Base-by-base conservation (phyloP, 1,140 invertebrate species). In the Monochamus saltuarius region DNA sequence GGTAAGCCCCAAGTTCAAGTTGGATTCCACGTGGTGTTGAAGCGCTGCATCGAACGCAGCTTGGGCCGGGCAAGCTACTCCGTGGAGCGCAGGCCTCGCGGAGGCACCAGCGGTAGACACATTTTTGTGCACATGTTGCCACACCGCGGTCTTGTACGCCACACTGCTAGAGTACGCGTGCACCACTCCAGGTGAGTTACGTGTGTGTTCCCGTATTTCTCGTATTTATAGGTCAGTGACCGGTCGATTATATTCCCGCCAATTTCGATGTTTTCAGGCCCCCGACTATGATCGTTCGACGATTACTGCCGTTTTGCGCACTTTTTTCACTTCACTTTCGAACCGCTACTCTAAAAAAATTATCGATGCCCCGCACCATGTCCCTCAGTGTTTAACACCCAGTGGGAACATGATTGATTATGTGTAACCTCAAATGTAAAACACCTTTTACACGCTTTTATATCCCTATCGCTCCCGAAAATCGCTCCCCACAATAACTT, bases 51-150 rank as follows among this genome's bases (percentile, higher is more conserved):
- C 66, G 66, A 68, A 58, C 66, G 63, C 54, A 50, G 49, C 56
- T 65, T 65, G 64, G 58, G 54, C 58, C 56, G 66, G 64, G 61
- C 63, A 53, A 57, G 58, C 54, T 59, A 52, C 52, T 50, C 39
- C 19, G 39, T 39, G 47, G 51, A 57, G 66, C 66, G 66, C 66
- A 53, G 22, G 51, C 35, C 37, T 38, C 22, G 38, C n/a, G 22
- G 35, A 53, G 37, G n/a, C 47, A n/a, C n/a, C 38, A 36, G 57
- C 57, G 43, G 56, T 49, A 58, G 59, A 68, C 54, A 58, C 57
- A 56, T 61, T 67, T 49, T 62, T 55, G 66, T 68, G 61, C 66
- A 68, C 66, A 68, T 68, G 66, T 63, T 55, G 56, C 34, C 63
- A 66, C 66, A 51, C 59, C 61, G 60, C 57, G 58, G 54, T 39